Evolutionary conservation across 1,140 invertebrate genomes (phyloP), one percentile per base, ranked within the genome.

Genomic region (Acromyrmex heyeri): DNA sequence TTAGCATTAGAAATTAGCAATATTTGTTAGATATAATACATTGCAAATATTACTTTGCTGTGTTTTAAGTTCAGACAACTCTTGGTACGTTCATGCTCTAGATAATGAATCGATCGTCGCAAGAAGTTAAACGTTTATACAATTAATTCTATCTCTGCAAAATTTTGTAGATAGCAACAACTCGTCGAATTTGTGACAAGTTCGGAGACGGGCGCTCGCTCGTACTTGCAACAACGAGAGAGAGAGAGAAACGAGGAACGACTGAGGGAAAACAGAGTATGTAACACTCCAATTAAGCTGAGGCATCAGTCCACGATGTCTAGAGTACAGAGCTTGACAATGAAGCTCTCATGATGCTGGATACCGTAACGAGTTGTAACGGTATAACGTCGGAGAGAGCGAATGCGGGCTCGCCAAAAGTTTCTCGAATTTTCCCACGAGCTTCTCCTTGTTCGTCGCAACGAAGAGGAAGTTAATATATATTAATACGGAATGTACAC

Each of bases 271-370:
- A 91, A 91, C 85, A 70, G 88, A 91, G 87, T 90, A 91, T 89
- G 90, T 92, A 92, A 92, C 91, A 92, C 91, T 91, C 92, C 90
- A 92, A 92, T 92, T 92, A 92, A 92, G 90, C 91, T 91, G 90
- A 92, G 88, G 89, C 91, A 92, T 92, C 90, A 92, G 89, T 87
- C 90, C 88, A 86, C 85, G 87, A 87, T 90, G 88, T 89, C 90
- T 92, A 88, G 88, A 70, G 83, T 69, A 64, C 82, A 30, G 79
- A 79, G 87, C 77, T 72, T 91, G 86, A 92, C 91, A 92, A 92
- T 91, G 90, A 91, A 92, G 88, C 83, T 85, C 87, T 88, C 83
- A 72, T 87, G 88, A 86, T 82, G 88, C 59, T 82, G 86, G 86
- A 86, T 88, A 55, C 79, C 77, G 70, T 91, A 90, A 91, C 81